phyloP scores from a whole-genome alignment of 2,797 vertebrate species.

The Manis javanica region DNA sequence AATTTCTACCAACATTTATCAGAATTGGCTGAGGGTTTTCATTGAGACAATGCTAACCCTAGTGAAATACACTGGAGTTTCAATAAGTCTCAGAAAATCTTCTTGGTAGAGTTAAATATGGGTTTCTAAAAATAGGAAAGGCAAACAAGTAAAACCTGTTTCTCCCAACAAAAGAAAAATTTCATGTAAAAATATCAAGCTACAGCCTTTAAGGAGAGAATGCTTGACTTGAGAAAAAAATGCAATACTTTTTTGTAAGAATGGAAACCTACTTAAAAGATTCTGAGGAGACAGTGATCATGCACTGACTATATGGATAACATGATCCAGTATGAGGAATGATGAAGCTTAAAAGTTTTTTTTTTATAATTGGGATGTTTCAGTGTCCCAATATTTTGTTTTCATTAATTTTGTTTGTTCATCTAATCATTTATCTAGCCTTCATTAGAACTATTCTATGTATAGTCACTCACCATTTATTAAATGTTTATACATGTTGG shows the following conservation, averaged over 20 bases:
- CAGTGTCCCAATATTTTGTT: not conserved
- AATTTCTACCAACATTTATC: not conserved
- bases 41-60: not conserved
- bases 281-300: not conserved
- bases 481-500: not conserved
- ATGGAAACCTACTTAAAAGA: not conserved
- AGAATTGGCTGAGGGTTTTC: not conserved
- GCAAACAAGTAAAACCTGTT: not conserved
- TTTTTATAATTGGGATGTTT: not conserved
- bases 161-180: constrained; percentile 10
- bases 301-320: not conserved
- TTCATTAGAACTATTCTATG: not conserved
- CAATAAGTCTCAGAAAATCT: constrained; percentile 14
- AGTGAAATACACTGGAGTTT: not conserved
- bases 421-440: not conserved
- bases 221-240: not conserved
- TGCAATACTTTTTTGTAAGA: not conserved
- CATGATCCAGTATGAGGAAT: not conserved
- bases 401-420: not conserved
- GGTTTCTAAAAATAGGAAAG: constrained; percentile 8
- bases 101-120: constrained; percentile 5
- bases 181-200: not conserved
- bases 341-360: not conserved
- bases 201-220: not conserved
- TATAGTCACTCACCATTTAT: not conserved